These are phyloP conservation scores for Brachyptera risi DNA, from an alignment of 2,888 invertebrate genomes.

Conservation along the genomic window DNA sequence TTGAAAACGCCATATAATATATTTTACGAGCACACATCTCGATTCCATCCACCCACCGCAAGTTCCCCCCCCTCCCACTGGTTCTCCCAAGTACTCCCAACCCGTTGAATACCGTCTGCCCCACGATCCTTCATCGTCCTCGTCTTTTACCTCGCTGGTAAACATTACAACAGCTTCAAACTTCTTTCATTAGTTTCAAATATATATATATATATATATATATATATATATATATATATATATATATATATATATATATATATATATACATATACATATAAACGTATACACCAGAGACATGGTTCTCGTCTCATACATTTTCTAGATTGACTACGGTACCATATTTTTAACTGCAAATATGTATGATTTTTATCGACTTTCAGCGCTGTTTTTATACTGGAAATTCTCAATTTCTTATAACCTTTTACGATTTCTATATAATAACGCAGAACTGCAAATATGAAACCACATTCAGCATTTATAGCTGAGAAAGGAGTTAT, in stretches of 20 bases:
- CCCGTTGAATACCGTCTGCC: neutral
- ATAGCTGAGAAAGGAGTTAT: too few relatives aligned
- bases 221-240: neutral
- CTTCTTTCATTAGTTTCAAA: neutral
- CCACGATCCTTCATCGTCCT: neutral
- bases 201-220: neutral
- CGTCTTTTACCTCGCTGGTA: neutral
- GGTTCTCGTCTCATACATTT: neutral
- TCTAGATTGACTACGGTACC: neutral
- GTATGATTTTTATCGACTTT: neutral
- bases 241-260: neutral
- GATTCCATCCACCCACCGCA: neutral
- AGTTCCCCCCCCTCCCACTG: too few relatives aligned
- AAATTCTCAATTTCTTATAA: too few relatives aligned
- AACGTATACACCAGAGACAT: neutral
- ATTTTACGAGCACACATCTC: slow-evolving; percentile 6
- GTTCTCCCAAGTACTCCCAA: too few relatives aligned
- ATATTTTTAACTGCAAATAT: neutral
- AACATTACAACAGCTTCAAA: neutral
- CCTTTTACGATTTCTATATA: too few relatives aligned
- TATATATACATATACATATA: too few relatives aligned
- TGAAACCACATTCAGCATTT: too few relatives aligned
- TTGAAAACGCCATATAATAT: neutral
- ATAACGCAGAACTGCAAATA: too few relatives aligned
- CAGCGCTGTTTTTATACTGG: neutral